phyloP scores from a whole-genome alignment of 2,113 vertebrate genomes.

The Ctenomys sociabilis region DNA sequence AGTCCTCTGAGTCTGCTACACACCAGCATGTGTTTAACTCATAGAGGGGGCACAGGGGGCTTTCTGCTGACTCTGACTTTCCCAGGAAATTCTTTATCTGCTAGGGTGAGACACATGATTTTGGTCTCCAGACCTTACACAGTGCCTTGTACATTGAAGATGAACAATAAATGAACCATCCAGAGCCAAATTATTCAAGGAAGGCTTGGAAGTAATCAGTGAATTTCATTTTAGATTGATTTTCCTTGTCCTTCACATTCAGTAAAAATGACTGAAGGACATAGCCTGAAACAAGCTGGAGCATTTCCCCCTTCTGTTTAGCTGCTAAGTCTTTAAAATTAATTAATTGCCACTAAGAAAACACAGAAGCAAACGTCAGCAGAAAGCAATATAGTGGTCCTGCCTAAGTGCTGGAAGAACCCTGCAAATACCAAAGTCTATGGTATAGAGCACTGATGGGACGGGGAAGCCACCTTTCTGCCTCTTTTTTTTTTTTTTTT shows the following conservation, averaged over 20 bases:
- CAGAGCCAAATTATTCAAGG: neutral
- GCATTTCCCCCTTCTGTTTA: neutral
- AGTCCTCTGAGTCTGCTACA: neutral
- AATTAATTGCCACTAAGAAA: slow-evolving; percentile 48
- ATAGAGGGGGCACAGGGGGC: neutral
- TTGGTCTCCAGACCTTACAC: neutral
- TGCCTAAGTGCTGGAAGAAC: neutral
- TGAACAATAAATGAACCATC: neutral
- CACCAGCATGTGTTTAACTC: neutral
- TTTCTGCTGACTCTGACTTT: neutral
- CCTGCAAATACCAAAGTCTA: neutral
- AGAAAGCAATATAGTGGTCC: neutral
- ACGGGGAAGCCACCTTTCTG: neutral
- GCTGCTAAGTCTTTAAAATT: slow-evolving; percentile 53
- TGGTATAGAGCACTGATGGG: neutral
- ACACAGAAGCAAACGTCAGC: neutral
- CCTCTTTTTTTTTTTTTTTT: too few relatives aligned
- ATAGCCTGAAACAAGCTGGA: slow-evolving; percentile 18
- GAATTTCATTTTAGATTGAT: slow-evolving; percentile 4
- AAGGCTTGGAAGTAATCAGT: neutral
- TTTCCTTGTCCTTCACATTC: slow-evolving; percentile 21
- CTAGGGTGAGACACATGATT: neutral
- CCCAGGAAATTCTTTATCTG: neutral
- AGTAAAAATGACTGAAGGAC: slow-evolving; percentile 26
- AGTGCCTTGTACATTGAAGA: neutral